phyloP scores from a whole-genome alignment of 1,140 invertebrate species.

The Aphis craccivora region DNA sequence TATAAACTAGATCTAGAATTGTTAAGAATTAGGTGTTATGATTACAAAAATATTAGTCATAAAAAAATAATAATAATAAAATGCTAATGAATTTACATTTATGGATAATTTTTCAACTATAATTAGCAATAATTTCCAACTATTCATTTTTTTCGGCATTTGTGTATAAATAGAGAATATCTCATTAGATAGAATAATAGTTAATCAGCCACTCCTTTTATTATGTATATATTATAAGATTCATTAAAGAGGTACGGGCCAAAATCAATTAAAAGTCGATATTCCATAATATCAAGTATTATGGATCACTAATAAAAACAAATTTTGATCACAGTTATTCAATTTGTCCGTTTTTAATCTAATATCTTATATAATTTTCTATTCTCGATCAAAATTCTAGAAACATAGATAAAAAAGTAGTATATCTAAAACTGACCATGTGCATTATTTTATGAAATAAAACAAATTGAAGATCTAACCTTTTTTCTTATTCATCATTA shows the following conservation, averaged over 20 bases:
- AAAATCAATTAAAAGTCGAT: background rate
- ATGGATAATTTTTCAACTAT: slow-evolving; percentile 13
- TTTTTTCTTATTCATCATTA: background rate
- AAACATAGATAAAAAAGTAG: background rate
- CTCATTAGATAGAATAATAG: background rate
- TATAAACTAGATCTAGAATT: slow-evolving; percentile 23
- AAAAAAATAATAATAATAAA: slow-evolving; percentile 41
- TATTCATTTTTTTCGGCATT: slow-evolving; percentile 6
- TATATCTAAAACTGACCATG: background rate
- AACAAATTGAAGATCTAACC: background rate
- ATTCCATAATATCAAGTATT: background rate
- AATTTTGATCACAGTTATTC: slow-evolving; percentile 24
- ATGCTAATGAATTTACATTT: slow-evolving; percentile 18
- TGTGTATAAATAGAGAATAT: background rate
- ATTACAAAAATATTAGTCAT: slow-evolving; percentile 42
- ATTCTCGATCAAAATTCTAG: background rate
- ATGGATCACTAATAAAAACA: background rate
- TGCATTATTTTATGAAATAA: background rate
- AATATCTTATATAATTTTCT: background rate
- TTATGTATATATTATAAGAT: background rate
- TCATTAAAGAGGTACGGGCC: background rate
- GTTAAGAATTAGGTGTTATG: slow-evolving; percentile 35
- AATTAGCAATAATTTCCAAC: background rate
- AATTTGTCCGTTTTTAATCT: slow-evolving; percentile 38
- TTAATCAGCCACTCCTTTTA: too few relatives aligned